Conservation (phyloP, 2,113 vertebrate species). For the Pseudonaja textilis region DNA sequence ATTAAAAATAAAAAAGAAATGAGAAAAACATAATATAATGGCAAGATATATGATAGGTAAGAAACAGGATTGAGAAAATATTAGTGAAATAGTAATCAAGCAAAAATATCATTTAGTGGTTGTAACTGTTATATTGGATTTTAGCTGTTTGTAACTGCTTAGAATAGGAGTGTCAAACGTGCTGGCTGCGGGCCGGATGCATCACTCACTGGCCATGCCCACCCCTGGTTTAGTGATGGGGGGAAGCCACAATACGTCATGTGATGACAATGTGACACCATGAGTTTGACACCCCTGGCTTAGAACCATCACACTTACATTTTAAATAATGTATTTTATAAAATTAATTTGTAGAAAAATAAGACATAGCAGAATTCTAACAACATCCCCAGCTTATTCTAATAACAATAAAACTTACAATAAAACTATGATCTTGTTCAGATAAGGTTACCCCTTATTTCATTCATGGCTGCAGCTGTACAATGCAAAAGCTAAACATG, state of each 20-base stretch:
- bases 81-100: not conserved
- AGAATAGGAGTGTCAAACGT: not conserved
- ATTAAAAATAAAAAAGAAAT: constrained; percentile 46
- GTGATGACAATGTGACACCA: no score
- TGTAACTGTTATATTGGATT: not conserved
- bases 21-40: not conserved
- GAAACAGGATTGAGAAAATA: not conserved
- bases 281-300: not conserved
- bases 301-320: not conserved
- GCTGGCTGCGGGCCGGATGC: no score
- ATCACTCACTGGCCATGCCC: no score
- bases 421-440: not conserved
- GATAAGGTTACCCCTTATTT: not conserved
- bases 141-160: not conserved
- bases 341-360: not conserved
- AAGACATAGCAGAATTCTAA: not conserved
- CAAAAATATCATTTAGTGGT: not conserved
- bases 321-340: not conserved
- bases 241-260: no score
- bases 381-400: not conserved
- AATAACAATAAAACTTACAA: not conserved
- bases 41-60: not conserved
- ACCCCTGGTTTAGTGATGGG: no score
- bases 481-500: not conserved
- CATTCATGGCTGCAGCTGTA: not conserved